Conservation (phyloP, 2,888 invertebrate species). For the Zaprionus bogoriensis region DNA sequence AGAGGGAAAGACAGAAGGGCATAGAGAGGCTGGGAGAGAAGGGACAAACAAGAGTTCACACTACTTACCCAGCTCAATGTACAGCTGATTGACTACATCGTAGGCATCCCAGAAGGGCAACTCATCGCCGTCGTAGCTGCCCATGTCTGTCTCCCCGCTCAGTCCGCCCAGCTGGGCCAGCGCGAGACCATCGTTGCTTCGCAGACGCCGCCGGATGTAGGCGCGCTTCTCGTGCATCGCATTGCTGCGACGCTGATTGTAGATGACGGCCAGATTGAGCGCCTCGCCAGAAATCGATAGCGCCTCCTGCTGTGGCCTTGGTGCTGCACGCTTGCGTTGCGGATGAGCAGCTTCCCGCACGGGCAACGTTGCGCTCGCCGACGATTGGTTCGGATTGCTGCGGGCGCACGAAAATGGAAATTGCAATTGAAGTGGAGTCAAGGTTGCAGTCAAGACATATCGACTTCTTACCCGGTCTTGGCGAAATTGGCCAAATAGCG, state of each 20-base stretch:
- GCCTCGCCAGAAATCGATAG: slow-evolving; percentile 43
- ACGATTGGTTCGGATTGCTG: slow-evolving; percentile 80
- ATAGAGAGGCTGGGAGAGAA: background rate
- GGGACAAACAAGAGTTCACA: background rate
- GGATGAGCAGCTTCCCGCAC: slow-evolving; percentile 25
- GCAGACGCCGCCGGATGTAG: slow-evolving; percentile 63
- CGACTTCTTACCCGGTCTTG: slow-evolving; percentile 89
- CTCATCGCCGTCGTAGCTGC: slow-evolving; percentile 65
- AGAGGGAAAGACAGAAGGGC: background rate
- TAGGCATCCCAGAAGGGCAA: slow-evolving; percentile 94
- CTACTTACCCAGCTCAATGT: slow-evolving; percentile 89
- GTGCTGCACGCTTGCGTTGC: slow-evolving; percentile 38
- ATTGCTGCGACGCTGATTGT: slow-evolving; percentile 78
- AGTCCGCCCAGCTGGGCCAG: slow-evolving; percentile 29
- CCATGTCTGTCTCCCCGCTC: slow-evolving; percentile 50
- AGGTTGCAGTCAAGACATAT: too few relatives aligned
- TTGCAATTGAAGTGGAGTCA: background rate
- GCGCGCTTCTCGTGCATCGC: slow-evolving; percentile 77
- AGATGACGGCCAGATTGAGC: slow-evolving; percentile 76
- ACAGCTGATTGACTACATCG: slow-evolving; percentile 94
- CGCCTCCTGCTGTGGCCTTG: slow-evolving; percentile 10
- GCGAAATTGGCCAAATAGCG: slow-evolving; percentile 94
- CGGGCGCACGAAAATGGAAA: background rate
- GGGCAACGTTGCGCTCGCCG: slow-evolving; percentile 36
- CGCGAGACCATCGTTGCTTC: slow-evolving; percentile 65